Evolutionary conservation across 2,888 invertebrate genomes (phyloP).

Genomic region (Miltochrista miniata): DNA sequence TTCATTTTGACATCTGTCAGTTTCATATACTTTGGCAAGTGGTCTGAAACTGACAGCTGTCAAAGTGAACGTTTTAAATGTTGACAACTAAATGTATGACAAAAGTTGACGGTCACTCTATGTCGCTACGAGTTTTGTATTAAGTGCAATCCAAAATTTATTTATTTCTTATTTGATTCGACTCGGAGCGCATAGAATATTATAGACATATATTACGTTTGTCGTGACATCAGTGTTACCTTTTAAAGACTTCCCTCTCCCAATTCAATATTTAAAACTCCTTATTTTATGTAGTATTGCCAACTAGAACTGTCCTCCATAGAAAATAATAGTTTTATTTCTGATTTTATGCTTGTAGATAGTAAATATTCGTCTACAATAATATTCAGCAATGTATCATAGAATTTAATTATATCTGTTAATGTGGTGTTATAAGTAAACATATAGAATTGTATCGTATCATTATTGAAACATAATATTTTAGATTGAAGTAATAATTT

Average conservation of each 20-base stretch:
- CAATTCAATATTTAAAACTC: conserved; percentile 19
- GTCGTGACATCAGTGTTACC: conserved; percentile 10
- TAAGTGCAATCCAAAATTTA: background rate
- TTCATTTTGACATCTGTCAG: no score
- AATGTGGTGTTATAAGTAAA: conserved; percentile 36
- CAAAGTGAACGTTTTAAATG: no score
- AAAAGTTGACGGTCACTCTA: no score
- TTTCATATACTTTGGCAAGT: no score
- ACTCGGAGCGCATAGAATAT: conserved; percentile 26
- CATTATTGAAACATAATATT: conserved; percentile 18
- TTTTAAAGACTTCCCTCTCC: conserved; percentile 10
- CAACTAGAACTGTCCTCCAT: conserved; percentile 40
- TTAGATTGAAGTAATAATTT: conserved; percentile 23
- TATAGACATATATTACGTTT: conserved; percentile 14
- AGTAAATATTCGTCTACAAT: conserved; percentile 34
- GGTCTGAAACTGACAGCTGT: no score
- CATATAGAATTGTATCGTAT: conserved; percentile 34
- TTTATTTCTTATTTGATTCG: background rate
- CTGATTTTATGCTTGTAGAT: conserved; percentile 36
- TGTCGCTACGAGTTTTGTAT: background rate
- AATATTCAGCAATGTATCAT: conserved; percentile 26
- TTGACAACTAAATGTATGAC: no score
- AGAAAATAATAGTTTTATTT: conserved; percentile 28
- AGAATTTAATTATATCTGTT: conserved; percentile 37
- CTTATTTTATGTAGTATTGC: conserved; percentile 28